Conservation (phyloP, 1,140 invertebrate genomes). For the Zaprionus nigranus region DNA sequence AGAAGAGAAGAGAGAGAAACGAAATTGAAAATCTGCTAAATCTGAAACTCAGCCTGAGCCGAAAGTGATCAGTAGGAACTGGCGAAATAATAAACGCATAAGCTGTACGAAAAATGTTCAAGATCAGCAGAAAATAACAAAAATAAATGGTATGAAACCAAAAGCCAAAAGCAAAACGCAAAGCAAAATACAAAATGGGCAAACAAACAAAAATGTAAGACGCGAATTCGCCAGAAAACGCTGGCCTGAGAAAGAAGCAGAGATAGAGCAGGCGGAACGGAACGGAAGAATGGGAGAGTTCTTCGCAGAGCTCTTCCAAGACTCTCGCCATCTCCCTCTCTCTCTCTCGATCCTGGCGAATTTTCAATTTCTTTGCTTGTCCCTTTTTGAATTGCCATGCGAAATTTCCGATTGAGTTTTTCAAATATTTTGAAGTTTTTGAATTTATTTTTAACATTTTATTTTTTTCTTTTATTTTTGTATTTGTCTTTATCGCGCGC, state of each 20-base stretch:
- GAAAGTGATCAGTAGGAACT: constrained; percentile 6
- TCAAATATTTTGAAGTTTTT: neutral
- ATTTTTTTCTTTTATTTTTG: constrained; percentile 4
- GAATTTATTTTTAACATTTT: constrained; percentile 2
- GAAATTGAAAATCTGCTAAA: constrained; percentile 4
- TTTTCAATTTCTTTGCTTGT: neutral
- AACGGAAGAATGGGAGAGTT: neutral
- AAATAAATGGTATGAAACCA: constrained; percentile 46
- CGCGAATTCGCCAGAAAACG: constrained; percentile 51
- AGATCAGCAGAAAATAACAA: constrained; percentile 45
- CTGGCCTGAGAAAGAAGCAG: constrained; percentile 13
- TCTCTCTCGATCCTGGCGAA: neutral
- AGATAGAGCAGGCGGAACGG: constrained; percentile 20
- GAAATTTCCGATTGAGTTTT: neutral
- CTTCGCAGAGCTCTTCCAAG: constrained; percentile 6
- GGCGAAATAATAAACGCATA: constrained; percentile 21
- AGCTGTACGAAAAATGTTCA: constrained; percentile 28
- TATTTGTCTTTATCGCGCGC: constrained; percentile 22
- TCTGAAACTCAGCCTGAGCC: too few species aligned
- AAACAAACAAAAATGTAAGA: constrained; percentile 20
- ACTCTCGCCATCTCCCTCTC: too few species aligned
- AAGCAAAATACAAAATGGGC: constrained; percentile 15
- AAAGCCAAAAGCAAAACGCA: constrained; percentile 35
- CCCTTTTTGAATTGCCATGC: neutral
- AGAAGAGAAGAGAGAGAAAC: neutral